phyloP scores from a whole-genome alignment of 2,888 invertebrate species.

The Caenorhabditis panamensis region DNA sequence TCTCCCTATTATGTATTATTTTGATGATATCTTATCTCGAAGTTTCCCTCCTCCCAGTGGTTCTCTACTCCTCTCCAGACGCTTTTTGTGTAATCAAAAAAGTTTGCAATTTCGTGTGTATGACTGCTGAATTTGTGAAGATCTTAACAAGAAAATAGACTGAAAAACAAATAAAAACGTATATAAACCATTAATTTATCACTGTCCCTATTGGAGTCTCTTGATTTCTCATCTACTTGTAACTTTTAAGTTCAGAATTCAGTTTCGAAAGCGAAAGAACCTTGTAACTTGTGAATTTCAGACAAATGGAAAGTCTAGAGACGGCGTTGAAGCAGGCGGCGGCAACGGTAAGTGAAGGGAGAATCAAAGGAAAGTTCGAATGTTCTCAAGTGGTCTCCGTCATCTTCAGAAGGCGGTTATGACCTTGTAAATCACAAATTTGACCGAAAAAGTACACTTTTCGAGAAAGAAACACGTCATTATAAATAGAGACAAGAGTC shows the following conservation, averaged over 20 bases:
- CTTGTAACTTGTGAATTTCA: conserved; percentile 2
- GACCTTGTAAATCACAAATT: not conserved
- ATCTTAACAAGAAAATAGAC: conserved; percentile 11
- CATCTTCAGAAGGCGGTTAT: not conserved
- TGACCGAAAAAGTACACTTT: not conserved
- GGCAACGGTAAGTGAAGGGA: conserved; percentile 44
- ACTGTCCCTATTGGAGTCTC: conserved; percentile 2
- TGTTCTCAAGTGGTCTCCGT: not conserved
- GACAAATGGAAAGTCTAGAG: conserved; percentile 53
- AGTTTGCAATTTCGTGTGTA: too few species aligned
- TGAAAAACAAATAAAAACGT: conserved; percentile 33
- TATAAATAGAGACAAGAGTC: too few species aligned
- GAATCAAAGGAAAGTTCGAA: not conserved
- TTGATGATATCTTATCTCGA: not conserved
- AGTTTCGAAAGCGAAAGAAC: not conserved
- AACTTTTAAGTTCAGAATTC: not conserved
- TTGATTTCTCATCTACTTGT: conserved; percentile 32
- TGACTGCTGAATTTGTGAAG: not conserved
- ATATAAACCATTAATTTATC: conserved; percentile 5
- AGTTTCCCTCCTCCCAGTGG: not conserved
- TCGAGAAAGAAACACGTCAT: conserved; percentile 6
- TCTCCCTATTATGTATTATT: conserved; percentile 18
- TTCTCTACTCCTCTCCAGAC: not conserved
- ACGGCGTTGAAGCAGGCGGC: conserved; percentile 40
- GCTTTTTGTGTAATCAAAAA: not conserved